These are phyloP conservation scores for Ctenicera cuprea DNA, from an alignment of 2,888 invertebrate genomes.

Conservation along the genomic window DNA sequence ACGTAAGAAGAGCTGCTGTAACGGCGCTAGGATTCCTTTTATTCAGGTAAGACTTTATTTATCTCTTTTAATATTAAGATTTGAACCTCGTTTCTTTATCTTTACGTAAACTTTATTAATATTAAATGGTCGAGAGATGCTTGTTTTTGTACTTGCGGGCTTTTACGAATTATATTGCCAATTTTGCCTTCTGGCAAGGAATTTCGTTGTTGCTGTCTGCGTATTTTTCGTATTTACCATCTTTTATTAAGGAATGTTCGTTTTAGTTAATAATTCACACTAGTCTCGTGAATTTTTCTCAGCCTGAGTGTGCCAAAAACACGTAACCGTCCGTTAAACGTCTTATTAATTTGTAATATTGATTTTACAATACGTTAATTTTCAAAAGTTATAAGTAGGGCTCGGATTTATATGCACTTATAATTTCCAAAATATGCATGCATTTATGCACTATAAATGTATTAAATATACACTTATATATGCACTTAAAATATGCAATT, in stretches of 20 bases:
- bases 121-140: neutral
- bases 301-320: neutral
- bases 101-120: neutral
- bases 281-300: conserved; percentile 16
- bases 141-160: neutral
- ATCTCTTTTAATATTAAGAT: conserved; percentile 17
- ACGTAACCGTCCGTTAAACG: no score
- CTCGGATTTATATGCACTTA: no score
- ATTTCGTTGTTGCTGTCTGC: neutral
- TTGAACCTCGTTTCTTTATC: neutral
- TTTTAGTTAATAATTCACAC: conserved; percentile 1
- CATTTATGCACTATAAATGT: no score
- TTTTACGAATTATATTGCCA: neutral
- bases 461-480: no score
- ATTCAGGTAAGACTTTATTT: conserved; percentile 82
- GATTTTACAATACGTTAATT: no score
- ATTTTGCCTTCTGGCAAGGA: neutral
- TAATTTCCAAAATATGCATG: no score
- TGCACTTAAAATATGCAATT: no score
- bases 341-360: conserved; percentile 3
- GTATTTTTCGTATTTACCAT: neutral
- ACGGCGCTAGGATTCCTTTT: conserved; percentile 98
- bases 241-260: conserved; percentile 21
- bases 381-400: no score
- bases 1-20: conserved; percentile 98